Conservation (phyloP, 2,888 invertebrate species). For the Panopea generosa region DNA sequence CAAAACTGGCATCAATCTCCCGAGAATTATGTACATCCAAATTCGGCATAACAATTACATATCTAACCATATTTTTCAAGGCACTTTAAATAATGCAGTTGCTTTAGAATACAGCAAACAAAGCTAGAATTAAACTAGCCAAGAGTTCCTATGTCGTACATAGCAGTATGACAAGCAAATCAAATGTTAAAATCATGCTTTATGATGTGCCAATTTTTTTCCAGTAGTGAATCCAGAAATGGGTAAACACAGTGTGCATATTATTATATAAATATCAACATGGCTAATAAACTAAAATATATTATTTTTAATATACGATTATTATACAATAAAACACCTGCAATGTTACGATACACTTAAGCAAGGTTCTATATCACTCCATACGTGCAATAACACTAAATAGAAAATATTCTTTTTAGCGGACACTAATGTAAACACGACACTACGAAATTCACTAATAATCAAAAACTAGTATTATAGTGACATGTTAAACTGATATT, state of each 20-base stretch:
- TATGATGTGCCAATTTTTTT: slow-evolving; percentile 7
- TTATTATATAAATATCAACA: no score
- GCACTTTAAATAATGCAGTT: no score
- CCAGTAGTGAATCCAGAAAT: slow-evolving; percentile 2
- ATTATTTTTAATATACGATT: no score
- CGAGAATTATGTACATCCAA: no score
- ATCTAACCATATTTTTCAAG: no score
- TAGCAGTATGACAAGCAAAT: slow-evolving; percentile 14
- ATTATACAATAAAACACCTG: slow-evolving; percentile 4
- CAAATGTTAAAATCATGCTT: slow-evolving; percentile 14
- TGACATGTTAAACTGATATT: slow-evolving; percentile 7
- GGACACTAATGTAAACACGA: slow-evolving; percentile 18
- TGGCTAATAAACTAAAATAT: no score
- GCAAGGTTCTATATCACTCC: slow-evolving; percentile 18
- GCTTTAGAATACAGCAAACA: no score
- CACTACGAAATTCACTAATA: background rate
- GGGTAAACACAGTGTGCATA: background rate
- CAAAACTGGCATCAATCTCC: no score
- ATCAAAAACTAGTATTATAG: background rate
- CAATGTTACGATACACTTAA: slow-evolving; percentile 22
- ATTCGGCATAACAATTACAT: no score
- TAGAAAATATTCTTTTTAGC: slow-evolving; percentile 14
- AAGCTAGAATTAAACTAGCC: no score
- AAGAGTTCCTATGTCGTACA: slow-evolving; percentile 1
- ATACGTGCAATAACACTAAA: slow-evolving; percentile 1